Evolutionary conservation across 2,113 vertebrate genomes (phyloP).

Genomic region (Caranx melampygus): DNA sequence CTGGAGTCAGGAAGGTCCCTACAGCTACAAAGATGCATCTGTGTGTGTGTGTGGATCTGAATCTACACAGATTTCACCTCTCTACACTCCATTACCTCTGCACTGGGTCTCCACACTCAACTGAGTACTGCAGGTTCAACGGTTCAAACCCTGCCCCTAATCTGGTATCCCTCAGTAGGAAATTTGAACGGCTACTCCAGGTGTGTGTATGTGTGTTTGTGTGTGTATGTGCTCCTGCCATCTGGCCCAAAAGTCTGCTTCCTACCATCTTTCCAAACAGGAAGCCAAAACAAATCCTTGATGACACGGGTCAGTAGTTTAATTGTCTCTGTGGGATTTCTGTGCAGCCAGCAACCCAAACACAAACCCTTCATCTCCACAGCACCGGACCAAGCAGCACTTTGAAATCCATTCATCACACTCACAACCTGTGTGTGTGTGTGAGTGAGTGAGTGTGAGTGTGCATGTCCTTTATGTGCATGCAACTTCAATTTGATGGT

Average conservation of each 20-base stretch:
- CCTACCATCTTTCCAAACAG: conserved; percentile 59
- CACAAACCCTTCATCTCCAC: conserved; percentile 28
- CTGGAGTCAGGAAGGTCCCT: background rate
- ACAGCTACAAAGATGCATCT: background rate
- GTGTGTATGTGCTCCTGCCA: conserved; percentile 22
- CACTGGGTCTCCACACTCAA: background rate
- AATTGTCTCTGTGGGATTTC: conserved; percentile 64
- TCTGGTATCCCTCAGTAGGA: conserved; percentile 11
- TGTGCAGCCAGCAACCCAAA: conserved; percentile 34
- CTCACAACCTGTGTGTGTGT: background rate
- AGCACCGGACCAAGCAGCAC: conserved; percentile 10
- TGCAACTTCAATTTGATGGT: background rate
- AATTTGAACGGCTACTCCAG: conserved; percentile 19
- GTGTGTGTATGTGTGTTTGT: conserved; percentile 39
- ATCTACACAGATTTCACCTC: background rate
- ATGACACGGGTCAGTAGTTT: conserved; percentile 61
- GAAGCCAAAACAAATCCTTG: conserved; percentile 64
- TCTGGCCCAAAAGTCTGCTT: conserved; percentile 58
- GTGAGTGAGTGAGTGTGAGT: background rate
- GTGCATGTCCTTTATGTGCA: background rate
- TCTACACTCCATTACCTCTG: conserved; percentile 9
- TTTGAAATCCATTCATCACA: conserved; percentile 26
- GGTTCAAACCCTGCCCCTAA: conserved; percentile 39
- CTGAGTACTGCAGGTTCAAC: background rate
- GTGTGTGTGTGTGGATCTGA: background rate